These are phyloP conservation scores for Temnothorax unifasciatus DNA, from an alignment of 2,888 invertebrate genomes.

Conservation along the genomic window DNA sequence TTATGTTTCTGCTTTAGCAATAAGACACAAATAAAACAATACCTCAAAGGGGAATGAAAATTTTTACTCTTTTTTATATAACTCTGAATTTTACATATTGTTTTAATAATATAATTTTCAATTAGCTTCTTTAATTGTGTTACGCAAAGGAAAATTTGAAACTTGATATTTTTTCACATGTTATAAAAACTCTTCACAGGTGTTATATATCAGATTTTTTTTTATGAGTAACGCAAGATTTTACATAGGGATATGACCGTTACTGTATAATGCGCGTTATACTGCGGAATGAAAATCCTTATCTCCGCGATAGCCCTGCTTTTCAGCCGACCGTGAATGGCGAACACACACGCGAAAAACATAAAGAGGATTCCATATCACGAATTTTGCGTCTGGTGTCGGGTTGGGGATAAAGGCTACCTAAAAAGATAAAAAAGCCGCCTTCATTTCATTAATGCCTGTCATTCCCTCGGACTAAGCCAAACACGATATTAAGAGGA, in stretches of 20 bases:
- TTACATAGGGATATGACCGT: slow-evolving; percentile 14
- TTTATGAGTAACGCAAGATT: slow-evolving; percentile 20
- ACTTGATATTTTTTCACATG: not conserved
- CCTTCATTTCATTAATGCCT: slow-evolving; percentile 51
- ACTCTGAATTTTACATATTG: not conserved
- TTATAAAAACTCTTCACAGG: not conserved
- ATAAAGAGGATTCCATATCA: slow-evolving; percentile 38
- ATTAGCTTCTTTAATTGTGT: not conserved
- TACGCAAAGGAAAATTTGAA: not conserved
- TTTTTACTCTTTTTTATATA: not conserved
- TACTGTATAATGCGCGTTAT: slow-evolving; percentile 33
- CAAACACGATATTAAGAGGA: slow-evolving; percentile 38
- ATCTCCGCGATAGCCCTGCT: slow-evolving; percentile 37
- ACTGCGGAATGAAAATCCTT: slow-evolving; percentile 38
- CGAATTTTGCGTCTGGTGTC: slow-evolving; percentile 32
- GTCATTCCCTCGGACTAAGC: slow-evolving; percentile 17
- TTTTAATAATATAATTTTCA: slow-evolving; percentile 20
- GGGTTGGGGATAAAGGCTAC: slow-evolving; percentile 10
- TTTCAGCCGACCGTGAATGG: slow-evolving; percentile 38
- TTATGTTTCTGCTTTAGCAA: not conserved
- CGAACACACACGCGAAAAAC: slow-evolving; percentile 19
- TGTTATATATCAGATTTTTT: slow-evolving; percentile 36
- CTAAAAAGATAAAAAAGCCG: slow-evolving; percentile 26
- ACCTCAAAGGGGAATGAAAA: not conserved
- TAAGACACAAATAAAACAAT: slow-evolving; percentile 5